Evolutionary conservation across 53 echinoderm and acorn worm genomes (phyloP).

Genomic region (Echinometra lucunter): DNA sequence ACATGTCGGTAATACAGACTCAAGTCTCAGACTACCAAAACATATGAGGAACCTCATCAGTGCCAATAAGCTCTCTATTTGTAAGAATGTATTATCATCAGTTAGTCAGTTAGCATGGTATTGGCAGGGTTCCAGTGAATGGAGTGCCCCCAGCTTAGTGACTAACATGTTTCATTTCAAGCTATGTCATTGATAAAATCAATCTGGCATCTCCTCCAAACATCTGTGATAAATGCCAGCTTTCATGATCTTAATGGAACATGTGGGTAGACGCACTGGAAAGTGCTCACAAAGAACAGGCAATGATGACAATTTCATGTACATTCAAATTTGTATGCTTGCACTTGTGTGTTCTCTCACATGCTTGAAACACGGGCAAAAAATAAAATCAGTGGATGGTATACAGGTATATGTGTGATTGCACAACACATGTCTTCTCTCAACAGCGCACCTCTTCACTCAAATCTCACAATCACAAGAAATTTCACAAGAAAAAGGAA

Average conservation of each 20-base stretch:
- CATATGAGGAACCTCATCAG: slow-evolving; percentile 1
- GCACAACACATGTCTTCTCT: neutral
- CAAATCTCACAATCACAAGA: no score
- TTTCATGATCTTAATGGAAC: neutral
- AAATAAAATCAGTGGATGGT: neutral
- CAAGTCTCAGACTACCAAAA: neutral
- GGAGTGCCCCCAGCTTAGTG: slow-evolving; percentile 22
- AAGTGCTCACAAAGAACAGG: neutral
- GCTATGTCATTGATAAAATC: slow-evolving; percentile 40
- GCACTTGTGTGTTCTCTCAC: neutral
- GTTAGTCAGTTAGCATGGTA: neutral
- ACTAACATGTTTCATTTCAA: slow-evolving; percentile 38
- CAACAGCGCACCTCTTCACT: neutral
- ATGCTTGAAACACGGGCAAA: neutral
- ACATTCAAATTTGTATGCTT: neutral
- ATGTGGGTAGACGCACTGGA: neutral
- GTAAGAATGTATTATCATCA: slow-evolving; percentile 26
- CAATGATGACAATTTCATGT: neutral
- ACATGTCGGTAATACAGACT: neutral
- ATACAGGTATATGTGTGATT: neutral
- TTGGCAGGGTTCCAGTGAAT: slow-evolving; percentile 20
- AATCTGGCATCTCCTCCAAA: slow-evolving; percentile 16
- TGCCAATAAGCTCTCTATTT: slow-evolving; percentile 25
- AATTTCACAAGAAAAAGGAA: no score
- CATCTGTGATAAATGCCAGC: slow-evolving; percentile 17